A percentile compares a stretch with the other conserved stretches of the same genome.
These are phyloP conservation scores for Hypsibius dujardini DNA, from an alignment of 1,140 invertebrate genomes.

Conservation along the genomic window DNA sequence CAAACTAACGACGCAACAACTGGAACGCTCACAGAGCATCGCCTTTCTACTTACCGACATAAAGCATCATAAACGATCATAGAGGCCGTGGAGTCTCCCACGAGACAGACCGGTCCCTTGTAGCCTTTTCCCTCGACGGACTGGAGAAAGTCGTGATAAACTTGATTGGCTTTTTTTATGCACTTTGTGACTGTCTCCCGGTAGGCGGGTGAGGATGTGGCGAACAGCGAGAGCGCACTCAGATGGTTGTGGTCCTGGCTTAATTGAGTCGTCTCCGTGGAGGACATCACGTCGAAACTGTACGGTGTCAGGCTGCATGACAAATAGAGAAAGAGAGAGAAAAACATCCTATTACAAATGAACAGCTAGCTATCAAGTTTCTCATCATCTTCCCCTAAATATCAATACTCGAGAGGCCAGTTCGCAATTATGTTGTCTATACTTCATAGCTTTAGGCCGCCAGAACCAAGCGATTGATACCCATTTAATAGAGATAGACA, in stretches of 20 bases:
- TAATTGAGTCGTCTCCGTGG: conserved; percentile 42
- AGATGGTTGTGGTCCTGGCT: conserved; percentile 77
- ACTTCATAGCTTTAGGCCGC: too few species aligned
- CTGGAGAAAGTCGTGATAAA: conserved; percentile 72
- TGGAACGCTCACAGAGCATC: too few species aligned
- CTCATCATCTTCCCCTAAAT: too few species aligned
- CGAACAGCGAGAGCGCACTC: conserved; percentile 74
- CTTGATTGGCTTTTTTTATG: conserved; percentile 59
- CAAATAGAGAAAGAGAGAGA: too few species aligned
- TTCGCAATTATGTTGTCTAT: too few species aligned
- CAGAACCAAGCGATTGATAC: too few species aligned
- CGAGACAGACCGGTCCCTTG: conserved; percentile 50
- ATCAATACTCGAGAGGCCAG: too few species aligned
- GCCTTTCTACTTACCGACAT: too few species aligned
- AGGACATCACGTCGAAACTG: conserved; percentile 74
- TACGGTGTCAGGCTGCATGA: conserved; percentile 77
- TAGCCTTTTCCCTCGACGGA: conserved; percentile 80
- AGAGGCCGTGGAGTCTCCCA: conserved; percentile 67
- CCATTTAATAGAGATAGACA: too few species aligned
- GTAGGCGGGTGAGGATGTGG: conserved; percentile 68
- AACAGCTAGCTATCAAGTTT: too few species aligned
- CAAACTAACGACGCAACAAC: too few species aligned
- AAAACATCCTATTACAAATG: too few species aligned
- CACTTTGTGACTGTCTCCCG: conserved; percentile 61
- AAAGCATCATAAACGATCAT: conserved; percentile 77